Evolutionary conservation across 2,113 vertebrate species (phyloP).

Genomic region (Hymenochirus boettgeri): DNA sequence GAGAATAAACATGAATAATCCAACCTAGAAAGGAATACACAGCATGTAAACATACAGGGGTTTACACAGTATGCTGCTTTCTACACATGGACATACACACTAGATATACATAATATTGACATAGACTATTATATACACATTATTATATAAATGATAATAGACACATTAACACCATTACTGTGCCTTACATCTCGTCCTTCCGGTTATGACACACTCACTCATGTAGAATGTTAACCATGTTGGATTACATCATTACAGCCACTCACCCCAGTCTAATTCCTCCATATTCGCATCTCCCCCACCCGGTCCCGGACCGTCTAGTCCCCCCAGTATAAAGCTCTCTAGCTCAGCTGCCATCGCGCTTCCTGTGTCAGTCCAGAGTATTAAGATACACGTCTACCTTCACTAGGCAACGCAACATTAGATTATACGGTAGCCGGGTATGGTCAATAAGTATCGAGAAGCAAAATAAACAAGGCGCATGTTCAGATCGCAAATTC

Average conservation of each 20-base stretch:
- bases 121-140: background rate
- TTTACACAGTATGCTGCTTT: background rate
- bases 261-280: constrained; percentile 21
- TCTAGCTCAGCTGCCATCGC: constrained; percentile 5
- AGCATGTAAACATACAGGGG: too few species aligned
- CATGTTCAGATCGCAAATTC: background rate
- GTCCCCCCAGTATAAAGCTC: background rate
- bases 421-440: constrained; percentile 1
- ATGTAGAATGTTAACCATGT: too few species aligned
- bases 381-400: constrained; percentile 29
- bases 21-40: too few species aligned
- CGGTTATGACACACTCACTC: too few species aligned
- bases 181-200: background rate
- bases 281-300: background rate
- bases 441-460: background rate
- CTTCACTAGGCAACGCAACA: constrained; percentile 15
- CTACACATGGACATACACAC: background rate
- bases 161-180: background rate
- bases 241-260: background rate
- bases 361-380: background rate
- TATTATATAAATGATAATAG: background rate
- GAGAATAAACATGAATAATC: too few species aligned
- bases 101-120: background rate
- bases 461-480: background rate
- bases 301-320: constrained; percentile 19